Percentiles rank a stretch among this genome's conserved stretches.
phyloP scores from a whole-genome alignment of 2,888 invertebrate species.

The Polymixis lichenea region DNA sequence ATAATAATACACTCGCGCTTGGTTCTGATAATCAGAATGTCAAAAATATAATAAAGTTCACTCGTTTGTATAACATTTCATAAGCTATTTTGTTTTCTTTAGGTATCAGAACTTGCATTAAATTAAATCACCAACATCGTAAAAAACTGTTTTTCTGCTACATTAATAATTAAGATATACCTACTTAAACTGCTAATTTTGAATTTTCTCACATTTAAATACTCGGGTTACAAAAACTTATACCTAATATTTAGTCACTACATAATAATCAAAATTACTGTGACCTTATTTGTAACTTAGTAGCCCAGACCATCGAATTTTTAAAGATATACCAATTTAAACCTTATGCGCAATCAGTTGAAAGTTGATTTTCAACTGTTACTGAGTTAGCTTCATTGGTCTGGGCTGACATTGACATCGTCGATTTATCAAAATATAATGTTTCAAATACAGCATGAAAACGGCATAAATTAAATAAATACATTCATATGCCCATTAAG shows the following conservation, averaged over 20 bases:
- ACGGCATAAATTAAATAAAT: slow-evolving; percentile 62
- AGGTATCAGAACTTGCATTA: slow-evolving; percentile 23
- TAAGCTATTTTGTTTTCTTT: slow-evolving; percentile 10
- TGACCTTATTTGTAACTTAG: not conserved
- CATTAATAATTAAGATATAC: slow-evolving; percentile 12
- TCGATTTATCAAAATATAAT: not conserved
- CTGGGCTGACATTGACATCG: not conserved
- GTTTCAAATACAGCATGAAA: slow-evolving; percentile 48
- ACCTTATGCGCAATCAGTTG: fast-evolving
- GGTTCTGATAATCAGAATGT: slow-evolving; percentile 19
- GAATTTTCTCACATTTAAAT: slow-evolving; percentile 8
- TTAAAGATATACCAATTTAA: not conserved
- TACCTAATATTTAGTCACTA: slow-evolving; percentile 1
- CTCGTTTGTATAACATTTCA: not conserved
- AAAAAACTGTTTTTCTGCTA: slow-evolving; percentile 29
- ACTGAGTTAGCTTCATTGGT: not conserved
- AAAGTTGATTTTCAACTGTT: not conserved
- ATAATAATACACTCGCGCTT: slow-evolving; percentile 51
- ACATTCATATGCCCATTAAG: slow-evolving; percentile 51
- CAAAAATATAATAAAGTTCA: not conserved
- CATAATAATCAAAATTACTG: not conserved
- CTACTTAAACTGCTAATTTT: not conserved
- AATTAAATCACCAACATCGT: slow-evolving; percentile 28
- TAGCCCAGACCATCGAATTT: not conserved
- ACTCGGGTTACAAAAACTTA: slow-evolving; percentile 11